These are phyloP conservation scores for Sarcophaga rosellei DNA, from an alignment of 2,888 invertebrate species.

Conservation along the genomic window DNA sequence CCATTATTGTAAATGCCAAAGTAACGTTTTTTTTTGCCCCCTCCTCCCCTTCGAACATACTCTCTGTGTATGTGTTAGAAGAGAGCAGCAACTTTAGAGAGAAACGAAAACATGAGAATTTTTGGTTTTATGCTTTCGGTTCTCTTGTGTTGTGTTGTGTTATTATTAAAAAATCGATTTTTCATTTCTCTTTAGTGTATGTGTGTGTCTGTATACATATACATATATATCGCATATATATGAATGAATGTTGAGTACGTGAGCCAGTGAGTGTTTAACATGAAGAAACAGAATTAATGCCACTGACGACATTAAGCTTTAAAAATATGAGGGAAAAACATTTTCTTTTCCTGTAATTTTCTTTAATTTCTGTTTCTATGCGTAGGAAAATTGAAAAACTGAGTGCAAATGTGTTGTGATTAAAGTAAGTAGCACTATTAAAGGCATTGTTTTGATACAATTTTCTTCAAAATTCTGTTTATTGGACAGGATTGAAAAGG, in stretches of 20 bases:
- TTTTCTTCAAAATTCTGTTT: too few species aligned
- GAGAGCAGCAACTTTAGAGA: neutral
- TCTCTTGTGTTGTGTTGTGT: neutral
- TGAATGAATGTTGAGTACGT: too few species aligned
- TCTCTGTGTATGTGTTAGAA: too few species aligned
- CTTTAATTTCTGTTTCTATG: neutral
- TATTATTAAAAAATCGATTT: neutral
- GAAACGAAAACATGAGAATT: neutral
- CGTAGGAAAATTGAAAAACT: neutral
- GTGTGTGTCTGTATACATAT: neutral
- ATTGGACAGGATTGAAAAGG: too few species aligned
- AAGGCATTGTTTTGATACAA: too few species aligned
- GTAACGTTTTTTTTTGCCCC: constrained; percentile 13
- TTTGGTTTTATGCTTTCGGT: constrained; percentile 17
- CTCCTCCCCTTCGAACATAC: too few species aligned
- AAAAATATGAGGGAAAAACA: too few species aligned
- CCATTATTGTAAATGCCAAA: neutral
- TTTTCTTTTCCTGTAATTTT: neutral
- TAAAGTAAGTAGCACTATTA: neutral
- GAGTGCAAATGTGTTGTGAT: neutral
- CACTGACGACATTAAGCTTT: neutral
- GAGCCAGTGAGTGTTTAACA: too few species aligned
- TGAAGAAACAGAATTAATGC: neutral
- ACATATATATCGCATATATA: too few species aligned
- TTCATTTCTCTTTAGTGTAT: neutral